Evolutionary conservation across 1,140 invertebrate species (phyloP).

Genomic region (Whitmania pigra): DNA sequence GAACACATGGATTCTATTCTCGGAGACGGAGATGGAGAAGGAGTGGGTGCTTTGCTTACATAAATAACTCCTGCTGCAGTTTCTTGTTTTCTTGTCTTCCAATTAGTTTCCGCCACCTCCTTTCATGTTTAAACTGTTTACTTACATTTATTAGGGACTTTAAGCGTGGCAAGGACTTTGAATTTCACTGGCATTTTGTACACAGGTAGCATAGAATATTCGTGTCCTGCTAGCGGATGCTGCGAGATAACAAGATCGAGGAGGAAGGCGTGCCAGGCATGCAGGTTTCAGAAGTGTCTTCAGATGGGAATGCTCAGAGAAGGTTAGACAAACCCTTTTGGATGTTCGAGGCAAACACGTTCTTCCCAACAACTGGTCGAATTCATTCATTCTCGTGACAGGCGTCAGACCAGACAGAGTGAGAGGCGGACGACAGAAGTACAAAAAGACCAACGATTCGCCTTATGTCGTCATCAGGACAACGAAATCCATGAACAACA

Average conservation of each 20-base stretch:
- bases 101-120: too few species aligned
- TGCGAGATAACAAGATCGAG: constrained; percentile 95
- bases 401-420: constrained; percentile 66
- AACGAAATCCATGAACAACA: background rate
- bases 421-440: constrained; percentile 85
- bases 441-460: constrained; percentile 49
- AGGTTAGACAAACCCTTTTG: constrained; percentile 44
- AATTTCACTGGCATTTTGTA: constrained; percentile 27
- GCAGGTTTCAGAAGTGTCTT: constrained; percentile 83
- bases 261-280: constrained; percentile 88
- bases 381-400: constrained; percentile 23
- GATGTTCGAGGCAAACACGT: too few species aligned
- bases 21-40: too few species aligned
- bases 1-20: too few species aligned
- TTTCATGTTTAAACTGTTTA: too few species aligned
- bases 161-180: too few species aligned
- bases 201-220: constrained; percentile 91
- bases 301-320: constrained; percentile 94
- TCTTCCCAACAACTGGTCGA: background rate
- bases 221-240: constrained; percentile 86
- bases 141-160: too few species aligned
- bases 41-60: too few species aligned
- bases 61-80: too few species aligned
- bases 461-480: constrained; percentile 2
- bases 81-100: too few species aligned